Conservation (phyloP, 2,113 vertebrate species). For the Anhinga rufa region DNA sequence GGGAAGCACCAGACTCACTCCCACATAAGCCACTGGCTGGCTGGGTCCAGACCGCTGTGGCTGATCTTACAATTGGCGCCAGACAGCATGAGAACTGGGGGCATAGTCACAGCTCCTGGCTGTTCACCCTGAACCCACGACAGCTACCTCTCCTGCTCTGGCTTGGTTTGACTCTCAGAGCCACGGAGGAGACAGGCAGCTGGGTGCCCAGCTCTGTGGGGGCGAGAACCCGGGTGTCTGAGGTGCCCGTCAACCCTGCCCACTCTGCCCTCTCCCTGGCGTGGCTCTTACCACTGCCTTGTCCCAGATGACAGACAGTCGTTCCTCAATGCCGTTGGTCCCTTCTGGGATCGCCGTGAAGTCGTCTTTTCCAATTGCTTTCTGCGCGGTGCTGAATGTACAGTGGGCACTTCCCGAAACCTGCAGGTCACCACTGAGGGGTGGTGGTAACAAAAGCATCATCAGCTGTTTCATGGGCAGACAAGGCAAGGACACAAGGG, state of each 20-base stretch:
- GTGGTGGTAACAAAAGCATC: not conserved
- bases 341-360: slow-evolving; percentile 97
- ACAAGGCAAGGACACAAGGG: not conserved
- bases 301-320: slow-evolving; percentile 97
- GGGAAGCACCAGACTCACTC: not conserved
- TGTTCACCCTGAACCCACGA: accelerated
- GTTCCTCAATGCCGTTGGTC: slow-evolving; percentile 92
- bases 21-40: not conserved
- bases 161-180: not conserved
- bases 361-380: slow-evolving; percentile 97
- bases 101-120: not conserved
- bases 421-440: slow-evolving; percentile 89
- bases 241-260: not conserved
- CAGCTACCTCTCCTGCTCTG: not conserved
- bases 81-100: not conserved
- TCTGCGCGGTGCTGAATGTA: slow-evolving; percentile 96
- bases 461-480: not conserved
- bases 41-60: not conserved
- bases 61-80: not conserved
- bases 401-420: slow-evolving; percentile 94
- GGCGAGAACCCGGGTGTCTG: accelerated
- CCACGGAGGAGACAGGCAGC: not conserved
- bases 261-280: not conserved
- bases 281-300: slow-evolving; percentile 90
- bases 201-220: not conserved